Evolutionary conservation across 2,888 invertebrate species (phyloP), one percentile per base, ranked within the genome.

Genomic region (Apotomis betuletana): DNA sequence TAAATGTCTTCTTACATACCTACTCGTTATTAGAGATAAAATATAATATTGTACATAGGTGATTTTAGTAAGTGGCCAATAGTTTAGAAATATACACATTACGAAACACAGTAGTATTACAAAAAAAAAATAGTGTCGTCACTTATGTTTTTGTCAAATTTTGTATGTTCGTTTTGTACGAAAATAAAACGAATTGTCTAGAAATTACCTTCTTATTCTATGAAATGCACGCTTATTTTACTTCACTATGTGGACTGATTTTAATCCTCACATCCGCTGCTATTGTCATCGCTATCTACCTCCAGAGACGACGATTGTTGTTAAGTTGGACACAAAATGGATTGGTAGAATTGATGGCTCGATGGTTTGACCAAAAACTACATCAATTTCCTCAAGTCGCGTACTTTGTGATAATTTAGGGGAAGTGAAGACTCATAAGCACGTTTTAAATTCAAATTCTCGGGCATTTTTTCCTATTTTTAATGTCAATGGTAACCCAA

Each of bases 341-440:
- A 64, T 64, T 41, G 5, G 63, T 64, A 64, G 64, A 64, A 55
- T 64, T 64, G 55, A 64, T 55, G 55, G 67, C 51, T 59, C 41
- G 59, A 3, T 59, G 59, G 59, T 67, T 67, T 67, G 38, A 67
- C 59, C 38, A 67, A 51, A 67, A 67, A 51, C 6, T 67, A 58
- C 55, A 65, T 65, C 64, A 65, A 55, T 65, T 55, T 55, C 12
- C n/a, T 65, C 64, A 65, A 46, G 46, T 67, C 59, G 67, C 59
- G 2, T 65, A 2, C 36, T 65, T 59, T 67, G 67, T 59, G 67
- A 59, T 10, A 41, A 51, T 41, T 59, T 6, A 67, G 38, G 38
- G 27, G 1, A 27, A 41, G 64, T 55, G 44, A n/a, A 64, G 44
- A 64, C 55, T 55, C 55, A 54, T 52, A 67, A 67, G 59, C 59